These are phyloP conservation scores for Saccostrea cuccullata DNA, from an alignment of 1,140 invertebrate species.

Conservation along the genomic window DNA sequence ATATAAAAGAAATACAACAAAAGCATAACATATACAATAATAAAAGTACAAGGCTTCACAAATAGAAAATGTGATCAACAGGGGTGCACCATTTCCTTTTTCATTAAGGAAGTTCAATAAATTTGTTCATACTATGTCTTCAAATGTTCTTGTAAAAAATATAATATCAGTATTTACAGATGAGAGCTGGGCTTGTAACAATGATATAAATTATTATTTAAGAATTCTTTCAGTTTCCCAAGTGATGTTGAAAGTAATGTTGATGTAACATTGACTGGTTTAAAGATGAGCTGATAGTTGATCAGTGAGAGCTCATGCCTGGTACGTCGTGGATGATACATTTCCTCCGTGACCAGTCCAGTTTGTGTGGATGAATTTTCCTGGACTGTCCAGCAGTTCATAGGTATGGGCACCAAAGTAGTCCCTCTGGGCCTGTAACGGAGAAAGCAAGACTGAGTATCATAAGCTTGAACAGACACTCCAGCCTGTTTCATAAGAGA, in stretches of 20 bases:
- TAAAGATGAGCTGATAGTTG: background rate
- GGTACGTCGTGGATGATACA: constrained; percentile 96
- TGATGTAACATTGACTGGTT: background rate
- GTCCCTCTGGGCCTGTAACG: constrained; percentile 93
- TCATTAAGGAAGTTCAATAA: background rate
- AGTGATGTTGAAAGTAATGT: background rate
- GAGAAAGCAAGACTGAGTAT: background rate
- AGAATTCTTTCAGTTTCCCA: no score
- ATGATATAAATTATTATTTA: no score
- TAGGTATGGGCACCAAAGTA: constrained; percentile 99
- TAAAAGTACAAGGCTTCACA: background rate
- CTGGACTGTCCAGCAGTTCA: constrained; percentile 91
- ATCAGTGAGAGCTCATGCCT: constrained; percentile 83
- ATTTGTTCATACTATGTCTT: background rate
- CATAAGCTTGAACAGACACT: background rate
- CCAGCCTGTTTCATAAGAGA: background rate
- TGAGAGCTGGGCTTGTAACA: no score
- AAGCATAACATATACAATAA: background rate
- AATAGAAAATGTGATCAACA: background rate
- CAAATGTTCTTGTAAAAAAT: background rate
- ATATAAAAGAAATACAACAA: background rate
- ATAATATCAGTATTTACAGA: background rate
- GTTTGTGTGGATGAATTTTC: constrained; percentile 96
- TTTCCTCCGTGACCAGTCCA: constrained; percentile 99
- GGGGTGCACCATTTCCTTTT: background rate